Evolutionary conservation across 2,888 invertebrate genomes (phyloP), one percentile per base, ranked within the genome.

Genomic region (Tanypteryx hageni): DNA sequence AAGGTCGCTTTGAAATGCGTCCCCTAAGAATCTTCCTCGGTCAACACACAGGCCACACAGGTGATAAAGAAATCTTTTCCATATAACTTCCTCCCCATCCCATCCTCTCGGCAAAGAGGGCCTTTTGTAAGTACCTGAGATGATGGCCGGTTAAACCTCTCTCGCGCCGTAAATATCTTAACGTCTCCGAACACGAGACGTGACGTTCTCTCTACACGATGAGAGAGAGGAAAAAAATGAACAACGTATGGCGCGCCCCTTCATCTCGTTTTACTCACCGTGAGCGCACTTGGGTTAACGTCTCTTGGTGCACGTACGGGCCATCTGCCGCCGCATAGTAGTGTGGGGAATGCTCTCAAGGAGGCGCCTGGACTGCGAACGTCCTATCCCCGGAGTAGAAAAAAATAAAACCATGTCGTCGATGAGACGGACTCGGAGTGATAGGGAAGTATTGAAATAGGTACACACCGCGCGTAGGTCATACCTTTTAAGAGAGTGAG

Each of bases 281-380:
- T 68, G 68, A 68, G 76, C 76, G 22, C 76, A 27, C 76, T 76
- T 76, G 27, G 76, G 22, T 76, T 76, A 76, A 76, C 27, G 76
- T 76, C 22, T 76, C 76, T 22, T 27, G 68, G 18, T 68, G 68
- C 68, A 68, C n/a, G 68, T 68, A 68, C 18, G n/a, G 18, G 22
- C 18, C 14, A 16, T 64, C 64, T 18, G 68, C 0, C 68, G 22
- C 22, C 68, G 44, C 44, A 44, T 68, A 18, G 68, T 22, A 68
- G 64, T 64, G 0, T 16, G 14, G 8, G 64, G 14, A 64, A 9
- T 9, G 22, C 68, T 18, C 18, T 68, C 9, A 68, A 22, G 68
- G 7, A 13, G 68, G 11, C 44, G 44, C 44, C 44, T 1, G 5
- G 44, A 44, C 44, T 68, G 7, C 61, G 18, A 18, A 61, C 61